Evolutionary conservation across 2,113 vertebrate species (phyloP), one percentile per base, ranked within the genome.

Genomic region (Nibea albiflora): DNA sequence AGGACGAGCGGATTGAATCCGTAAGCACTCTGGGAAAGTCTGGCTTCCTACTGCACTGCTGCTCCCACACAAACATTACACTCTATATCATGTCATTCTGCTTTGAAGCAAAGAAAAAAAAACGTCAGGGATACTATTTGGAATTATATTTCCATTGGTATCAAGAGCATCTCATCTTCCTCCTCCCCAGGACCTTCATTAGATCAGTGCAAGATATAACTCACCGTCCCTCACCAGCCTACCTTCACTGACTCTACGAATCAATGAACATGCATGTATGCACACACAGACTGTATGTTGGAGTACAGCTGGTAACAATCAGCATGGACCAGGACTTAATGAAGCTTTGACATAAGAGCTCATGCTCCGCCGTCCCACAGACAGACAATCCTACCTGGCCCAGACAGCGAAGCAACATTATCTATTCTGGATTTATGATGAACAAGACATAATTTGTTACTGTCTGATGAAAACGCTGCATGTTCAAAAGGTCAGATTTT

Each of bases 271-370:
- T n/a, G 49, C 65, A 72, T 20, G 46, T 15, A 46, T 26, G 17
- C 17, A 64, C 68, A 39, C 80, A 73, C 58, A 78, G 50, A 31
- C 76, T 24, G 19, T 63, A 73, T 64, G 62, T 53, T 62, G 77
- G 65, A 64, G 73, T 56, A 69, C 95, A 95, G 94, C 93, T 95
- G 95, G 91, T 87, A 92, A 85, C 83, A 91, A 95, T 95, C 94
- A 95, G 78, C 47, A 2, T 7, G 53, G 80, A 77, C 62, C 11
- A 5, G 84, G 78, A 88, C 76, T 81, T 89, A 93, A 91, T 92
- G 88, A 90, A 88, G 93, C 86, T 88, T 88, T 88, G 88, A 91
- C 88, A 88, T 85, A 35, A 73, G 88, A 86, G 89, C 85, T 88
- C 84, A 72, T 72, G 73, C 83, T 81, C 42, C 31, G 69, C 75